phyloP scores from a whole-genome alignment of 1,140 invertebrate genomes.

The Plectrocnemia conspersa region DNA sequence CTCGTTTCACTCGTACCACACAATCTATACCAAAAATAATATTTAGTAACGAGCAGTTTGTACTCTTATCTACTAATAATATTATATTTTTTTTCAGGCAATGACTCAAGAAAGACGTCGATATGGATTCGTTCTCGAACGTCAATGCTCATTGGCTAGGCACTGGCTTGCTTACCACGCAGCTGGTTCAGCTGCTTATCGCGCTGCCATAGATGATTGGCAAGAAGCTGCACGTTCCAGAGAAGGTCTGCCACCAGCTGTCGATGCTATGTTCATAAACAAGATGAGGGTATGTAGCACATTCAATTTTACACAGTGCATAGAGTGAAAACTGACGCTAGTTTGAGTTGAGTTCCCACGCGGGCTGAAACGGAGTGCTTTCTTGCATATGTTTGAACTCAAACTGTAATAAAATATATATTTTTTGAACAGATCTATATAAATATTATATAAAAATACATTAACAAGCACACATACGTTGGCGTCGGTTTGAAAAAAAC shows the following conservation, averaged over 20 bases:
- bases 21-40: too few relatives aligned
- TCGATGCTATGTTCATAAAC: conserved; percentile 74
- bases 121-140: conserved; percentile 88
- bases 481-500: too few relatives aligned
- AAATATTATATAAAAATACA: too few relatives aligned
- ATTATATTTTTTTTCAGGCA: conserved; percentile 65
- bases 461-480: too few relatives aligned
- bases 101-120: conserved; percentile 89
- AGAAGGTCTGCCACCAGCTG: conserved; percentile 75
- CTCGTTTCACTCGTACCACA: too few relatives aligned
- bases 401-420: too few relatives aligned
- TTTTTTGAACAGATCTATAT: too few relatives aligned
- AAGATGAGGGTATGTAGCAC: conserved; percentile 58
- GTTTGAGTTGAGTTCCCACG: neutral
- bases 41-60: too few relatives aligned
- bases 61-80: too few relatives aligned
- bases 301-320: neutral
- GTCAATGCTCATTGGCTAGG: conserved; percentile 86
- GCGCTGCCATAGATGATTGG: conserved; percentile 82
- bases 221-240: conserved; percentile 79
- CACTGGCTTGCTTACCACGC: conserved; percentile 85
- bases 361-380: too few relatives aligned
- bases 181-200: conserved; percentile 69
- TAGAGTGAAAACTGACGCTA: neutral
- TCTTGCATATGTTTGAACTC: too few relatives aligned